Evolutionary conservation across 2,888 invertebrate species (phyloP).

Genomic region (Drosophila tripunctata): DNA sequence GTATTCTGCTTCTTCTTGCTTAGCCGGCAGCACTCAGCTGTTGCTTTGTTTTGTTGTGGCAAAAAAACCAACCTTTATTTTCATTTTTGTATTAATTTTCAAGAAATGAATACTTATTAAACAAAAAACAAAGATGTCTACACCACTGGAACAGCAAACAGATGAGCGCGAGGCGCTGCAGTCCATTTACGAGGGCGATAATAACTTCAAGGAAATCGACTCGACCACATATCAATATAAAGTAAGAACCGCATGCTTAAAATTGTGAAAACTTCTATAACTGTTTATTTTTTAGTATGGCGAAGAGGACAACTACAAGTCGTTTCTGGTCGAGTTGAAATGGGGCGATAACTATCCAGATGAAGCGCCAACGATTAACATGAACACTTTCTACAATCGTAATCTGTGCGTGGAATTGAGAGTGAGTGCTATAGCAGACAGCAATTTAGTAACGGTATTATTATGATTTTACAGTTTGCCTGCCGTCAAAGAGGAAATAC

Average conservation of each 20-base stretch:
- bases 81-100: constrained; percentile 12
- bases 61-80: constrained; percentile 14
- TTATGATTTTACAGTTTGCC: constrained; percentile 85
- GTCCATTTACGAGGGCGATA: constrained; percentile 97
- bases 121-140: constrained; percentile 84
- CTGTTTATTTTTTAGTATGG: constrained; percentile 87
- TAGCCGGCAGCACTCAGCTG: constrained; percentile 53
- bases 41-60: constrained; percentile 51
- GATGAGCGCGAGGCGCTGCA: constrained; percentile 96
- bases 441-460: constrained; percentile 14
- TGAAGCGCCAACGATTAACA: constrained; percentile 91
- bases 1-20: constrained; percentile 16
- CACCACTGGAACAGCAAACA: constrained; percentile 88
- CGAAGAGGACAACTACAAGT: constrained; percentile 90
- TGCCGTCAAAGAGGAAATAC: constrained; percentile 89
- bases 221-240: constrained; percentile 95
- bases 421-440: too few relatives aligned
- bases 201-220: constrained; percentile 92
- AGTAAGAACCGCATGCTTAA: constrained; percentile 86
- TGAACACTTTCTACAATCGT: constrained; percentile 97
- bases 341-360: constrained; percentile 96
- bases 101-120: constrained; percentile 28
- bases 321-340: constrained; percentile 93
- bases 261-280: not conserved
- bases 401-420: constrained; percentile 92